Conservation (phyloP, 2,797 vertebrate species). For the Danio kyathit region DNA sequence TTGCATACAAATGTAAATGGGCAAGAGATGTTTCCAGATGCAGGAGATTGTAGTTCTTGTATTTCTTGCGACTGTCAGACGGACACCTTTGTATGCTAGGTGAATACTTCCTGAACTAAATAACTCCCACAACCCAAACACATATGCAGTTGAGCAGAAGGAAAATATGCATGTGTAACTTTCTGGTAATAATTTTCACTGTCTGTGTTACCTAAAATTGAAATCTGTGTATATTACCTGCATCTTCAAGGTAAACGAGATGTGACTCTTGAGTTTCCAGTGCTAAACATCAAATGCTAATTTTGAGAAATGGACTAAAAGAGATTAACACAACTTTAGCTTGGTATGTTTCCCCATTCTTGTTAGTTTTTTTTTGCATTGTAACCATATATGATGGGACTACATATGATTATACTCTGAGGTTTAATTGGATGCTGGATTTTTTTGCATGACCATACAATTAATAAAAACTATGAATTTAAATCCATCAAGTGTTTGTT, state of each 20-base stretch:
- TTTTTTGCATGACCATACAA: conserved; percentile 96
- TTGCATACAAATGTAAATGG: conserved; percentile 28
- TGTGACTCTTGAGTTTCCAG: conserved; percentile 71
- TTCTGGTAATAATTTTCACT: conserved; percentile 88
- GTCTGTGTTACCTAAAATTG: conserved; percentile 84
- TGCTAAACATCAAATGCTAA: conserved; percentile 71
- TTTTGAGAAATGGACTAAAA: conserved; percentile 77
- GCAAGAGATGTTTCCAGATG: conserved; percentile 15
- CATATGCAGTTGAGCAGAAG: conserved; percentile 87
- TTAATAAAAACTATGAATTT: conserved; percentile 92
- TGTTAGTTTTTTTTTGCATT: conserved; percentile 85
- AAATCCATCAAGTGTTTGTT: conserved; percentile 87
- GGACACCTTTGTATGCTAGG: conserved; percentile 55
- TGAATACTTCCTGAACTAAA: conserved; percentile 58
- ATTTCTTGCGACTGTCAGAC: conserved; percentile 43
- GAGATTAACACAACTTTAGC: conserved; percentile 84
- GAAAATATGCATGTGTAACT: conserved; percentile 91
- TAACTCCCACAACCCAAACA: conserved; percentile 69
- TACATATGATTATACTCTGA: conserved; percentile 91
- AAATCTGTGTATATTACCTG: conserved; percentile 84
- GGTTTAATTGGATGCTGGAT: conserved; percentile 97
- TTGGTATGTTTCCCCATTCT: conserved; percentile 84
- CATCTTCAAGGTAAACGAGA: conserved; percentile 84
- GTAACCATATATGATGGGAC: conserved; percentile 89
- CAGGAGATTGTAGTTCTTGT: conserved; percentile 35